Evolutionary conservation across 2,888 invertebrate genomes (phyloP), one percentile per base, ranked within the genome.

Genomic region (Gymnoscelis rufifasciata): DNA sequence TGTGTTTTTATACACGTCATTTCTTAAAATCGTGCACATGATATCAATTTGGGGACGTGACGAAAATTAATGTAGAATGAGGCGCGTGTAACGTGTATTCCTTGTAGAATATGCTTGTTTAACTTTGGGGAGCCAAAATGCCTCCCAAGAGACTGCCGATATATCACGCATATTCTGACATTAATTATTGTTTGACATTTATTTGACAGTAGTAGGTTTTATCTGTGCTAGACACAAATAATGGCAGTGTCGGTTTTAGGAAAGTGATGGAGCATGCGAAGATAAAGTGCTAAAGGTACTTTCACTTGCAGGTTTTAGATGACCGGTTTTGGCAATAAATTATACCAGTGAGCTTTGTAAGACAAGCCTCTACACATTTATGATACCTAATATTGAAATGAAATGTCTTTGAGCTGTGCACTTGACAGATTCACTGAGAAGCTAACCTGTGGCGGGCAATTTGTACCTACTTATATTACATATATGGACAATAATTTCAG

Each of bases 1-100:
- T 67, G 68, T 74, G 68, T 73, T 73, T 70, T 75, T 71, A 70
- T 71, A 74, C 73, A 76, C 73, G 68, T 74, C 68, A 69, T 72
- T 77, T 76, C 74, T 76, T 74, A 76, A 79, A 80, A 75, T 72
- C 76, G 78, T 78, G 75, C 68, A 61, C 64, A 68, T 69, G 74
- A 54, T 81, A 81, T 78, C 75, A 81, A 78, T 80, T 77, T 79
- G 60, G 49, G 59, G 48, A 72, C 80, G 82, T 77, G 82, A 61
- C 57, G 51, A 39, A 74, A 75, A 70, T 82, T 56, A 61, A 63
- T 72, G 63, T 56, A 19, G 19, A 19, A 38, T 38, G 50, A 51
- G 61, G 63, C 66, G 64, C 62, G 63, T 54, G 64, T 56, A 59
- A 64, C 62, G 63, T 54, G 64, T 56, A 59, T 63, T 61, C 57